These are phyloP conservation scores for Suillia variegata DNA, from an alignment of 2,888 invertebrate genomes.

Conservation along the genomic window DNA sequence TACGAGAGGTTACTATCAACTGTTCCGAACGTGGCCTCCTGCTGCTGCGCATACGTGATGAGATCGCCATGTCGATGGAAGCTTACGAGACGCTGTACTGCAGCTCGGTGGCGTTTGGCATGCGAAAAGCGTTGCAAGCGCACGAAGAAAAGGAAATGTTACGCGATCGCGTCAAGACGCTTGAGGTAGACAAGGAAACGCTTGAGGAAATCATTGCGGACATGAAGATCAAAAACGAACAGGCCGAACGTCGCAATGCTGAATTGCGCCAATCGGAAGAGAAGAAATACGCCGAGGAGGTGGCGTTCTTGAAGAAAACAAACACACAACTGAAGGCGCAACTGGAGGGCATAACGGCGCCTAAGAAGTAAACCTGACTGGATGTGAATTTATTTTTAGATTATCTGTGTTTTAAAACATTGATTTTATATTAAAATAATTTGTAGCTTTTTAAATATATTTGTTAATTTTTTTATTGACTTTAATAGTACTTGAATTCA, in stretches of 20 bases:
- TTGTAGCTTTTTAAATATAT: slow-evolving; percentile 11
- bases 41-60: slow-evolving; percentile 89
- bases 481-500: slow-evolving; percentile 26
- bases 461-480: slow-evolving; percentile 5
- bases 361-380: slow-evolving; percentile 75
- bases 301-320: slow-evolving; percentile 89
- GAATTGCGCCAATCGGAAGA: slow-evolving; percentile 88
- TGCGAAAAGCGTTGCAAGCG: slow-evolving; percentile 94
- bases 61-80: slow-evolving; percentile 94
- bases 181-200: slow-evolving; percentile 64
- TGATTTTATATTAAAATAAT: slow-evolving; percentile 19
- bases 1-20: slow-evolving; percentile 95
- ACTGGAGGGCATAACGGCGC: slow-evolving; percentile 92
- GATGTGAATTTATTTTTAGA: slow-evolving; percentile 13
- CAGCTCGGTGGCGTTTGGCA: slow-evolving; percentile 96
- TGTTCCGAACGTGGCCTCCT: slow-evolving; percentile 96
- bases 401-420: slow-evolving; percentile 14
- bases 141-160: slow-evolving; percentile 75
- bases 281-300: slow-evolving; percentile 90
- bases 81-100: slow-evolving; percentile 97
- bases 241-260: slow-evolving; percentile 79
- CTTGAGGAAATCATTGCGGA: slow-evolving; percentile 64
- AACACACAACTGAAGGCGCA: slow-evolving; percentile 94
- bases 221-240: slow-evolving; percentile 76
- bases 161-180: slow-evolving; percentile 73